Evolutionary conservation across 2,797 vertebrate genomes (phyloP), one percentile per base, ranked within the genome.

Genomic region (Pangasius mekongensis): DNA sequence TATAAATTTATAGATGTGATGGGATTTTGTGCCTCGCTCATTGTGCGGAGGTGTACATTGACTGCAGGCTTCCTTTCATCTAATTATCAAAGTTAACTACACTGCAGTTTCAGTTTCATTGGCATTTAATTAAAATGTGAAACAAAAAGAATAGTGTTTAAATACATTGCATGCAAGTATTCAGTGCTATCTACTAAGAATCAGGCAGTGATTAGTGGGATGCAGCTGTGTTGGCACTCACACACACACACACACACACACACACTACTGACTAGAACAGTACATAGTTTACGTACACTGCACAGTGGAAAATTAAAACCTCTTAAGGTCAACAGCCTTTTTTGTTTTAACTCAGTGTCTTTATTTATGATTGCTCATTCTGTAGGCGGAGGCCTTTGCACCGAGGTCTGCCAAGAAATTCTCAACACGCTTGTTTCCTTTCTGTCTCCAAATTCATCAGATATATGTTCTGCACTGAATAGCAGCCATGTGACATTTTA

Each of bases 281-380:
- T 36, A 76, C 30, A 18, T 64, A 52, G 71, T 54, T 88, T 64
- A 69, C 82, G 47, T 80, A 77, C 64, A 30, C 52, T 66, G 60
- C 58, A 16, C 69, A 30, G 60, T 49, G 33, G 36, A 84, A 88
- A 84, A 85, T 66, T 43, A 83, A 84, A 84, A 54, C 47, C 47
- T 54, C 64, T 69, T 69, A 69, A 24, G 83, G 30, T 54, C 83
- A 84, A 24, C 82, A 30, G 64, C 11, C 64, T 58, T 84, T 54
- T 84, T 69, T 54, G 47, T 24, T 54, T 84, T 33, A 36, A 54
- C 33, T 39, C n/a, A 24, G 77, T 43, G 33, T 85, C 43, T 54
- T 56, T 86, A 67, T 82, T 89, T 88, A n/a, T 56, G 76, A 87
- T 89, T 83, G 77, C 60, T 56, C 60, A 39, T 88, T 87, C 85